These are phyloP conservation scores for Latheticus oryzae DNA, from an alignment of 2,888 invertebrate species.

Conservation along the genomic window DNA sequence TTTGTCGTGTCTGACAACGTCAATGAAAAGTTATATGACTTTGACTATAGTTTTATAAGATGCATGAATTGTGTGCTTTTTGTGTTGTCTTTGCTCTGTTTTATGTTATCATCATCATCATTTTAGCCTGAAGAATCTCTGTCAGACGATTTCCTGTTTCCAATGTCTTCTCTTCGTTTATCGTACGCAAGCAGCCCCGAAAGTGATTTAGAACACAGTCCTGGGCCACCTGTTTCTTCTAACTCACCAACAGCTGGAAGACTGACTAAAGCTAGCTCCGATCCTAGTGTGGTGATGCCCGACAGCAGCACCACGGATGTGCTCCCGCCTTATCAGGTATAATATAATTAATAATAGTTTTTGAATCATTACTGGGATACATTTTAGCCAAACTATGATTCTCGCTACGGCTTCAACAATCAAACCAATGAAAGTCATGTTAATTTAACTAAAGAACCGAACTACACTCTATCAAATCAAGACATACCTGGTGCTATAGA, in stretches of 20 bases:
- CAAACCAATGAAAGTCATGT: slow-evolving; percentile 45
- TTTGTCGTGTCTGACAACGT: no score
- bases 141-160: slow-evolving; percentile 98
- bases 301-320: slow-evolving; percentile 81
- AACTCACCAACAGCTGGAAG: slow-evolving; percentile 66
- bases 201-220: slow-evolving; percentile 92
- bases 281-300: slow-evolving; percentile 94
- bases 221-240: slow-evolving; percentile 72
- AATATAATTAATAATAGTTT: no score
- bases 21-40: no score
- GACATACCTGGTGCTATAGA: slow-evolving; percentile 57
- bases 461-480: slow-evolving; percentile 58
- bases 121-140: slow-evolving; percentile 94
- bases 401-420: slow-evolving; percentile 61
- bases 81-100: slow-evolving; percentile 44
- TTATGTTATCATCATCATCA: slow-evolving; percentile 45
- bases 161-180: slow-evolving; percentile 94
- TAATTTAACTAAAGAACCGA: slow-evolving; percentile 56
- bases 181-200: slow-evolving; percentile 97
- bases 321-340: slow-evolving; percentile 89
- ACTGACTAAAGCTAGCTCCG: slow-evolving; percentile 86
- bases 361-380: slow-evolving; percentile 4
- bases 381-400: slow-evolving; percentile 63
- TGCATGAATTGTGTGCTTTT: no score
- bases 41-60: no score